Percentiles rank a stretch among this genome's conserved stretches.
Conservation (phyloP, 2,888 invertebrate genomes). For the Parnassius smintheus region DNA sequence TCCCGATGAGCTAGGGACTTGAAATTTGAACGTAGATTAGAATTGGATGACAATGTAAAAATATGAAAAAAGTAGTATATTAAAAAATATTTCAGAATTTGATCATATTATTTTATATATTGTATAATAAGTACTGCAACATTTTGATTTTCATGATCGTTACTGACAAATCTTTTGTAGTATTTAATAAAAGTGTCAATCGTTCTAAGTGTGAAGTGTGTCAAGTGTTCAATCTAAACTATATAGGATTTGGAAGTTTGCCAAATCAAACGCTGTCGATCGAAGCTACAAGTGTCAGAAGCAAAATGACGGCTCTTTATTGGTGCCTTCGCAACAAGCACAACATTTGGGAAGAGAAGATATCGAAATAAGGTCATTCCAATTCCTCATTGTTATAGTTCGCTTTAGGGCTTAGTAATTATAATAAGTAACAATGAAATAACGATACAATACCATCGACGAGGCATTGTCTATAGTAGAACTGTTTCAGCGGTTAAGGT, state of each 20-base stretch:
- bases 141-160: background rate
- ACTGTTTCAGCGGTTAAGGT: slow-evolving; percentile 39
- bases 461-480: slow-evolving; percentile 10
- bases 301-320: slow-evolving; percentile 1
- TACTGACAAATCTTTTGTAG: slow-evolving; percentile 2
- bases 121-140: too few relatives aligned
- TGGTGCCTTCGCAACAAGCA: slow-evolving; percentile 37
- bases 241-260: slow-evolving; percentile 50
- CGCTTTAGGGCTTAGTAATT: too few relatives aligned
- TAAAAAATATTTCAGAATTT: too few relatives aligned
- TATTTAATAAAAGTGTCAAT: slow-evolving; percentile 14
- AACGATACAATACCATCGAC: slow-evolving; percentile 2
- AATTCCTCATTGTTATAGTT: slow-evolving; percentile 31
- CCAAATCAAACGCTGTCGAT: slow-evolving; percentile 54
- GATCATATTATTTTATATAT: too few relatives aligned
- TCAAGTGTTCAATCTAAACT: background rate
- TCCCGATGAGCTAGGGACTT: too few relatives aligned
- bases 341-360: slow-evolving; percentile 60
- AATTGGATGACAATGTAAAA: too few relatives aligned
- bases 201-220: too few relatives aligned
- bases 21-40: too few relatives aligned
- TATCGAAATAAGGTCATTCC: slow-evolving; percentile 38
- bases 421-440: background rate
- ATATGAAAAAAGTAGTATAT: too few relatives aligned
- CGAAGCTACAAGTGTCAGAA: slow-evolving; percentile 70